These are phyloP conservation scores for Muschampia plurimacula DNA, from an alignment of 2,888 invertebrate genomes.

Conservation along the genomic window DNA sequence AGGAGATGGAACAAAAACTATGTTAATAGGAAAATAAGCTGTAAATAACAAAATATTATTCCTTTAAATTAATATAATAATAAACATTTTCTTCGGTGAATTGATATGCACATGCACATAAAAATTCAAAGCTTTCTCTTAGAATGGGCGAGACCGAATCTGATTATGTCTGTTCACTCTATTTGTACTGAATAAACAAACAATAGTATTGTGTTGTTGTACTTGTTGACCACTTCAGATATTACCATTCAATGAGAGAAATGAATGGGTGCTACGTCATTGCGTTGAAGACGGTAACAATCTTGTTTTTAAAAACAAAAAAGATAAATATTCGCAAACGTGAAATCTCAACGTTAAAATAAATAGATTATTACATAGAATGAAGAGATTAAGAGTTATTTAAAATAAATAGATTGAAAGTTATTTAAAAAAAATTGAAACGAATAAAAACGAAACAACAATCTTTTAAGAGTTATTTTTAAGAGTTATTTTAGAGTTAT, in stretches of 20 bases:
- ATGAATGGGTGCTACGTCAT: constrained; percentile 40
- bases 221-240: constrained; percentile 42
- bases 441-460: not conserved
- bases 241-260: constrained; percentile 47
- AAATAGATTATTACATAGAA: not conserved
- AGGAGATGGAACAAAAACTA: not conserved
- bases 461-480: no score
- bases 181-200: constrained; percentile 49
- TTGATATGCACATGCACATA: constrained; percentile 13
- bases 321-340: not conserved
- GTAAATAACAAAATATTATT: not conserved
- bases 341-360: not conserved
- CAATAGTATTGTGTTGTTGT: constrained; percentile 42
- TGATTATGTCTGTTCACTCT: constrained; percentile 39
- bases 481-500: no score
- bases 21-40: not conserved
- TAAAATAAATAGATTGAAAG: not conserved
- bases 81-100: not conserved
- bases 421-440: not conserved
- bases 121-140: constrained; percentile 36
- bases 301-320: constrained; percentile 17
- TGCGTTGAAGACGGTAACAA: constrained; percentile 31
- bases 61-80: not conserved
- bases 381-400: not conserved
- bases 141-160: constrained; percentile 30